phyloP scores from a whole-genome alignment of 2,888 invertebrate genomes.

The Melanophora roralis region DNA sequence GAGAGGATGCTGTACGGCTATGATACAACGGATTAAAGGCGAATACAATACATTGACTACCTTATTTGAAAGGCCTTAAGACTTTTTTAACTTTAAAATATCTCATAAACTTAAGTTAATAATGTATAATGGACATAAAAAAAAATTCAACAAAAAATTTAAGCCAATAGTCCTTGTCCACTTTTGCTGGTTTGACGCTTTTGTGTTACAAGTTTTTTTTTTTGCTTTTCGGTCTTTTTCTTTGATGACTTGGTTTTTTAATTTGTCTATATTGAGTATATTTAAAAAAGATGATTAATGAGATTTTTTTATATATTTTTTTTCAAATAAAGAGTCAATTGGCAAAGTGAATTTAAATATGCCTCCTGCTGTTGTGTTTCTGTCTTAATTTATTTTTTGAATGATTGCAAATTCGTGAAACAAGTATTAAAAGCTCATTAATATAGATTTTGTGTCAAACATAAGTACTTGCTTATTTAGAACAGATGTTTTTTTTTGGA shows the following conservation, averaged over 20 bases:
- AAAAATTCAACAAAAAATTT: too few species aligned
- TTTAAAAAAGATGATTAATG: conserved; percentile 45
- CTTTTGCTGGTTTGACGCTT: neutral
- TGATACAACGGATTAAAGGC: too few species aligned
- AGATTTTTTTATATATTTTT: conserved; percentile 1
- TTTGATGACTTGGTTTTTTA: conserved; percentile 28
- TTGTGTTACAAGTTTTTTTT: neutral
- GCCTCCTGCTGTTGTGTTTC: neutral
- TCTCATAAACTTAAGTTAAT: too few species aligned
- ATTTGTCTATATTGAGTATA: conserved; percentile 8
- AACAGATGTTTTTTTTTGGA: neutral
- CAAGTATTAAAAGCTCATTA: conserved; percentile 26
- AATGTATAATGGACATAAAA: too few species aligned
- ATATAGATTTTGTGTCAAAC: neutral
- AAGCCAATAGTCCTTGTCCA: too few species aligned
- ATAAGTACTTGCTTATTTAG: neutral
- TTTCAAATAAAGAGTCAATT: neutral
- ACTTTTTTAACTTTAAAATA: too few species aligned
- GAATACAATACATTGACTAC: too few species aligned
- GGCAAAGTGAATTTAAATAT: neutral
- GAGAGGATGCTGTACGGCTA: too few species aligned
- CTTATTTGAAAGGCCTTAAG: too few species aligned
- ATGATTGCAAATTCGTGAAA: neutral
- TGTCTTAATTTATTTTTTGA: neutral
- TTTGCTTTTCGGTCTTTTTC: neutral